phyloP scores from a whole-genome alignment of 2,888 invertebrate species.

The Drosophila conformis region DNA sequence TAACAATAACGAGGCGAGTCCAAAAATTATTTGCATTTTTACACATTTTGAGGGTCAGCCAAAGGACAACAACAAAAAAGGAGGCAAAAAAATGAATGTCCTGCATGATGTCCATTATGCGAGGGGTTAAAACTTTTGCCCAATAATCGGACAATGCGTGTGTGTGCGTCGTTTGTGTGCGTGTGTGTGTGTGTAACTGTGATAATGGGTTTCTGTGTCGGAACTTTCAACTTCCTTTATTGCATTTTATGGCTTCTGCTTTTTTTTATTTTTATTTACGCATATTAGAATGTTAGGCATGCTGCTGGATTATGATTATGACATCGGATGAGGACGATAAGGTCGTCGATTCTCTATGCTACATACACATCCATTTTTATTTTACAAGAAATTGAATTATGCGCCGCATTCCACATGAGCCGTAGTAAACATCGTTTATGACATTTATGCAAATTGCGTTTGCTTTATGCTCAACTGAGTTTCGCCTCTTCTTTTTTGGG shows the following conservation, averaged over 20 bases:
- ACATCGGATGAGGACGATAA: constrained; percentile 44
- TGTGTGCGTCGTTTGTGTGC: constrained; percentile 7
- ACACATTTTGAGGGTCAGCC: constrained; percentile 80
- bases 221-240: constrained; percentile 81
- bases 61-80: constrained; percentile 51
- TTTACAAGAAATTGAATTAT: constrained; percentile 57
- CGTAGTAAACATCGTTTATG: constrained; percentile 47
- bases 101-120: constrained; percentile 71
- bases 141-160: constrained; percentile 62
- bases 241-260: constrained; percentile 75
- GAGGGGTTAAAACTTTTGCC: constrained; percentile 71
- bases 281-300: constrained; percentile 39
- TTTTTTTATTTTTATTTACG: constrained; percentile 27
- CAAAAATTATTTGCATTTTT: constrained; percentile 78
- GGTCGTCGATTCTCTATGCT: constrained; percentile 24
- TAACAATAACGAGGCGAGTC: constrained; percentile 73
- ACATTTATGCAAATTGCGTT: constrained; percentile 71
- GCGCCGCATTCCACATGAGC: constrained; percentile 34
- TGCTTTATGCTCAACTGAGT: constrained; percentile 10
- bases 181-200: constrained; percentile 61
- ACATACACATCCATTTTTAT: constrained; percentile 26
- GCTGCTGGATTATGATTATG: constrained; percentile 70
- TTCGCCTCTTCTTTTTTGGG: not conserved
- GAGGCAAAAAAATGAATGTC: constrained; percentile 67
- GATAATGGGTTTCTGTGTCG: constrained; percentile 82